A percentile compares a stretch with the other conserved stretches of the same genome.
Conservation (phyloP, 2,797 vertebrate species). For the Sebastes paucispinis region DNA sequence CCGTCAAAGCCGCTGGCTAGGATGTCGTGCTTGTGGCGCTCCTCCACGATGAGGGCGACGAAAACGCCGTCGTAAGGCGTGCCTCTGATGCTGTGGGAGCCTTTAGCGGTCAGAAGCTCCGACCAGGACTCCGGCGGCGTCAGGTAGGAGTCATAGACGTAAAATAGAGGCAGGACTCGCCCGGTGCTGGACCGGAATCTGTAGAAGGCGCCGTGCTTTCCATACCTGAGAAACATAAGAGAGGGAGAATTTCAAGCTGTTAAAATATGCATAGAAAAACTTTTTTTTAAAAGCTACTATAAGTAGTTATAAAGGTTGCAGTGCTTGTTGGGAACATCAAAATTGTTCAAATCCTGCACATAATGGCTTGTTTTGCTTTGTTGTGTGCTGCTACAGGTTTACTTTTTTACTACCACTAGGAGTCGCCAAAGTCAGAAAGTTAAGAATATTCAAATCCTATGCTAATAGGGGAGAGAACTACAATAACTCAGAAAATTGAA, state of each 20-base stretch:
- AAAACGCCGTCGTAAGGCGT: conserved; percentile 87
- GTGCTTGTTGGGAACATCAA: too few relatives aligned
- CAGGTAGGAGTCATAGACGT: conserved; percentile 91
- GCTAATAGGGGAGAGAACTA: too few relatives aligned
- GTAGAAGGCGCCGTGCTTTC: conserved; percentile 89
- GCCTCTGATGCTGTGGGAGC: conserved; percentile 85
- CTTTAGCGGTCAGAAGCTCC: conserved; percentile 83
- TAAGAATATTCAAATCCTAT: neutral
- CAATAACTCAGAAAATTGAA: too few relatives aligned
- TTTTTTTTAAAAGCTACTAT: too few relatives aligned
- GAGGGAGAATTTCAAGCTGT: too few relatives aligned
- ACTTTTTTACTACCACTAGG: neutral
- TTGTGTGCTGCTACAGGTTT: too few relatives aligned
- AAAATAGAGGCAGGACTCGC: conserved; percentile 87
- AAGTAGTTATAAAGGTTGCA: too few relatives aligned
- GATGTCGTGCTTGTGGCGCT: conserved; percentile 89
- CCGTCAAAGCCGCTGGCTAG: conserved; percentile 87
- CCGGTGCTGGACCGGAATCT: conserved; percentile 85
- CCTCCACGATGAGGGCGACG: conserved; percentile 87
- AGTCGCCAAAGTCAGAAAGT: neutral
- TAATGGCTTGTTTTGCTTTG: too few relatives aligned
- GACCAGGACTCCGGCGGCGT: conserved; percentile 88
- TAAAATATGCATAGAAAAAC: too few relatives aligned
- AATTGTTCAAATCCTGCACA: too few relatives aligned
- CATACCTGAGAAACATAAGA: conserved; percentile 78